Conservation (phyloP, 2,113 vertebrate genomes). For the Lagopus muta region DNA sequence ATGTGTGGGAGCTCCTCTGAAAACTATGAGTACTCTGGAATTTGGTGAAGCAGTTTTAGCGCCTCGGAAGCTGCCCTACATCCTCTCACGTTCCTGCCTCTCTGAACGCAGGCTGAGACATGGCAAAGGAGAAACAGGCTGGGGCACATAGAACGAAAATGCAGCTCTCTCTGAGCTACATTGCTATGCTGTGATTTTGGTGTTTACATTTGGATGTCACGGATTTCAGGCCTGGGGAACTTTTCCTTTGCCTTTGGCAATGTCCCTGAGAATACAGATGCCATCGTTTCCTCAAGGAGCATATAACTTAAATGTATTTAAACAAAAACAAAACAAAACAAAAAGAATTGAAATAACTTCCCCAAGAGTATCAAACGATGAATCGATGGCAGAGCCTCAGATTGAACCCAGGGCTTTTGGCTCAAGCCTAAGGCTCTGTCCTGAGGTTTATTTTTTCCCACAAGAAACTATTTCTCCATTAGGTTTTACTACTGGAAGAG, state of each 20-base stretch:
- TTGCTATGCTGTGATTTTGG: not conserved
- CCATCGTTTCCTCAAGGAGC: not conserved
- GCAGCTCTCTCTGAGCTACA: not conserved
- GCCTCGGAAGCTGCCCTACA: not conserved
- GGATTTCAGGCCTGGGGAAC: not conserved
- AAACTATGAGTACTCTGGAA: not conserved
- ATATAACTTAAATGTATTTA: not conserved
- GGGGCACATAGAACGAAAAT: slow-evolving; percentile 34
- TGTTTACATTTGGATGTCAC: not conserved
- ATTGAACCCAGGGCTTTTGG: not conserved
- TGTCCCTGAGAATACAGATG: not conserved
- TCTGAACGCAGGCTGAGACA: slow-evolving; percentile 46
- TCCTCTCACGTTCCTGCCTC: not conserved
- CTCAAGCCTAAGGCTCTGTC: not conserved
- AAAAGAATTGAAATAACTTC: not conserved
- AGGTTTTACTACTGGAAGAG: not conserved
- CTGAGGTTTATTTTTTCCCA: not conserved
- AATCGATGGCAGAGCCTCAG: not conserved
- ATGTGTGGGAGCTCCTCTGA: not conserved
- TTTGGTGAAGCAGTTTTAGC: not conserved
- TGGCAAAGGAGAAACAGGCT: slow-evolving; percentile 6
- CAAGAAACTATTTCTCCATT: not conserved
- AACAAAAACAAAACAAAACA: not conserved
- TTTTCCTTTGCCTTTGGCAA: not conserved
- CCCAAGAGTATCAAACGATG: not conserved